Evolutionary conservation across 2,113 vertebrate species (phyloP).

Genomic region (Deroptyus accipitrinus): DNA sequence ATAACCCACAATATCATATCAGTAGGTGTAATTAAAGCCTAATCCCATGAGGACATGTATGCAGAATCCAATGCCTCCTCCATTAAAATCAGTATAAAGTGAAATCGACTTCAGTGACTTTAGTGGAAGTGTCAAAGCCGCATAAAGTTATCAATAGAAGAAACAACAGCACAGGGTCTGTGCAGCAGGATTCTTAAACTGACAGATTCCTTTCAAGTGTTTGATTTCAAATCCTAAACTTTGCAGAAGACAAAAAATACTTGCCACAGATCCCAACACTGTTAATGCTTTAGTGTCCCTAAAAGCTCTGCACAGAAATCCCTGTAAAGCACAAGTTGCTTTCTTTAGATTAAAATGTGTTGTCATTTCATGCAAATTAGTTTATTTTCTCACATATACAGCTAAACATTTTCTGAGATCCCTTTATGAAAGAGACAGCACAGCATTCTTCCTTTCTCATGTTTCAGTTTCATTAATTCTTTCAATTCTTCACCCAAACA

Average conservation of each 20-base stretch:
- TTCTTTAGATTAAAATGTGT: not conserved
- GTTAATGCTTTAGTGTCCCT: not conserved
- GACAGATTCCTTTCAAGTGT: not conserved
- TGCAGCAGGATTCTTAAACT: not conserved
- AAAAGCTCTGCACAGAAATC: not conserved
- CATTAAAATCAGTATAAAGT: not conserved
- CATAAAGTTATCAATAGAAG: not conserved
- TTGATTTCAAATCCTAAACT: conserved; percentile 8
- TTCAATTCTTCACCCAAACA: not conserved
- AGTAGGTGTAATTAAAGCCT: conserved; percentile 34
- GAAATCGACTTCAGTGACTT: not conserved
- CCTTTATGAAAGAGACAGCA: not conserved
- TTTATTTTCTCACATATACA: not conserved
- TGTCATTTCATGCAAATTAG: not conserved
- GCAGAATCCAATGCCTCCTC: not conserved
- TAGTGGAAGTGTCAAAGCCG: not conserved
- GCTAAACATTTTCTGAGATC: not conserved
- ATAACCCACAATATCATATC: not conserved
- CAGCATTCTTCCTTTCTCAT: not conserved
- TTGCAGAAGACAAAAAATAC: not conserved
- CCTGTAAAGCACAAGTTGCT: not conserved
- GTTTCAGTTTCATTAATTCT: not conserved
- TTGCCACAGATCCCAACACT: not conserved
- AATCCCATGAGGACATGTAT: not conserved
- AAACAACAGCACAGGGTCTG: not conserved